Evolutionary conservation across 2,113 vertebrate genomes (phyloP), one percentile per base, ranked within the genome.

Genomic region (Hystrix brachyura): DNA sequence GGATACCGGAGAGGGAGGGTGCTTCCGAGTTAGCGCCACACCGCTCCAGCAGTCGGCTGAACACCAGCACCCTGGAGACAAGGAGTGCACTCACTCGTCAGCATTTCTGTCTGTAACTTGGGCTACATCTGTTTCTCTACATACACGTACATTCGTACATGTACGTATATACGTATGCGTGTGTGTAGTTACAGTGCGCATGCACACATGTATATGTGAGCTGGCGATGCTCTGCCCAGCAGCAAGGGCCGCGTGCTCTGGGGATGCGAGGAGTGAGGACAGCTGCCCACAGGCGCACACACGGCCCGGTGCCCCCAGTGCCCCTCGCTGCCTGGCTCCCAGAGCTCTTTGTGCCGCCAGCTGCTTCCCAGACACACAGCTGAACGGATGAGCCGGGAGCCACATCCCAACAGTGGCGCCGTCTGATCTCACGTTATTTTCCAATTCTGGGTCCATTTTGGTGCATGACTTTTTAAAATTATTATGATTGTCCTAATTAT

Each of bases 401-500:
- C 82, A 62, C 78, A 82, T 79, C 74, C 93, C 89, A 83, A 46
- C 46, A 34, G 65, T 96, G 96, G 95, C 51, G 83, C 96, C 92
- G 27, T 96, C 90, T 87, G 83, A 97, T 93, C 43, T 89, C 43
- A 53, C 87, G 88, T 89, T 84, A 95, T 78, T 87, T 86, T 78
- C 59, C 92, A 96, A 96, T 96, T 97, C 78, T 96, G 65, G 95
- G 90, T 91, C 94, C 69, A 17, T 95, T 95, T 90, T 91, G 71
- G 86, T 85, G 72, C 78, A 83, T 94, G 97, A 88, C 72, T 96
- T 97, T 94, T 85, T 65, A 23, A 84, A 94, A 67, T 94, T 71
- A 86, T 67, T 82, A 78, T 82, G 86, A 83, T 91, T 91, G 67
- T 89, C 79, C 62, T 97, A 94, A 95, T 97, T 96, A 83, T 94